Conservation (phyloP, 2,113 vertebrate genomes). For the Circaetus cinerascens region DNA sequence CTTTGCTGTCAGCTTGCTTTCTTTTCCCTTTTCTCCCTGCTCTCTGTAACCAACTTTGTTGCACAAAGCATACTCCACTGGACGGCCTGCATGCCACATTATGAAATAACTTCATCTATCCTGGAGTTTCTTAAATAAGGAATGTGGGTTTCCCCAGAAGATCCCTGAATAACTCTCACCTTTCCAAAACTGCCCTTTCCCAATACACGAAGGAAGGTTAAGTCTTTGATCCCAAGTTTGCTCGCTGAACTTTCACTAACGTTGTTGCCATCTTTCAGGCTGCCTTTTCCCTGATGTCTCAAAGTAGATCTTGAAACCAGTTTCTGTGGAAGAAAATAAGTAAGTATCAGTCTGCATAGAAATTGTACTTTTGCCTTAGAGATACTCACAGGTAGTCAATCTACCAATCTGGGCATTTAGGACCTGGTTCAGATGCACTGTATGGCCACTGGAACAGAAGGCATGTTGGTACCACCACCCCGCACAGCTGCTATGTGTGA, state of each 20-base stretch:
- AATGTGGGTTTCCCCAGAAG: background rate
- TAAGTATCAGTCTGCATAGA: background rate
- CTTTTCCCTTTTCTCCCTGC: background rate
- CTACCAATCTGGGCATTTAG: background rate
- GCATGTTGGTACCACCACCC: background rate
- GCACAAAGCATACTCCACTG: background rate
- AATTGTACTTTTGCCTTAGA: background rate
- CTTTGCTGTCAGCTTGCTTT: background rate
- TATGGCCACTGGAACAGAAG: background rate
- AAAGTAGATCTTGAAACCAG: slow-evolving; percentile 68
- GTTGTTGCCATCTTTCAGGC: slow-evolving; percentile 33
- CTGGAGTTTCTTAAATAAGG: background rate
- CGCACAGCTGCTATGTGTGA: accelerated
- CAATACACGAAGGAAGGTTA: slow-evolving; percentile 91
- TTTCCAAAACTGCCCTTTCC: slow-evolving; percentile 99
- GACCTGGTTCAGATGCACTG: background rate
- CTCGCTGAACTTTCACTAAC: slow-evolving; percentile 47
- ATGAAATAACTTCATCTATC: background rate
- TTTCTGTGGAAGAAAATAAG: slow-evolving; percentile 56
- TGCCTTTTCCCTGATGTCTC: slow-evolving; percentile 68
- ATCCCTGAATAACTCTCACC: slow-evolving; percentile 72
- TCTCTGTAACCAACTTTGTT: background rate
- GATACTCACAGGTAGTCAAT: background rate
- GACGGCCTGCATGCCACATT: background rate
- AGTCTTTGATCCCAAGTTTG: slow-evolving; percentile 83